Conservation (phyloP, 2,888 invertebrate species). For the Heliconius aoede region DNA sequence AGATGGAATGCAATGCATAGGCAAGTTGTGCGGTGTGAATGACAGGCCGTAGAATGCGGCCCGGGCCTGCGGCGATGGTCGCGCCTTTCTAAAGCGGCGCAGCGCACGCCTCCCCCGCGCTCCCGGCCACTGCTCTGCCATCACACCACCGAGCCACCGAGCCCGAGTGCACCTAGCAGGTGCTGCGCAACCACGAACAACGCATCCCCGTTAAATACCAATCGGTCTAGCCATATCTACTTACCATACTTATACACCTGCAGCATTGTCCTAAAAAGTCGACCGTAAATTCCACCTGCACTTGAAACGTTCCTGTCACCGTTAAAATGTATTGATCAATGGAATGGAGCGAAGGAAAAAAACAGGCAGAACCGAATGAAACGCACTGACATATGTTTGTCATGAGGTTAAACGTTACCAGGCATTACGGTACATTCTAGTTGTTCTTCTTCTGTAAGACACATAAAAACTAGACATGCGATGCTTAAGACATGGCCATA, state of each 20-base stretch:
- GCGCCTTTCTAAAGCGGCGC: conserved; percentile 84
- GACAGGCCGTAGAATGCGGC: conserved; percentile 84
- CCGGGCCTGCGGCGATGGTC: conserved; percentile 82
- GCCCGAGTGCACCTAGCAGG: conserved; percentile 69
- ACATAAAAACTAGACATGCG: conserved; percentile 24
- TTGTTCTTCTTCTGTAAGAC: conserved; percentile 30
- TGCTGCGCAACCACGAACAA: conserved; percentile 76
- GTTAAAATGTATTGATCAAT: conserved; percentile 59
- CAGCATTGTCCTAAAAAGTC: conserved; percentile 75
- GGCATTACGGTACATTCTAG: conserved; percentile 44
- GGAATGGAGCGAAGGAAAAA: conserved; percentile 41
- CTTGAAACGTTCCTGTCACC: conserved; percentile 54
- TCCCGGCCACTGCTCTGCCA: conserved; percentile 68
- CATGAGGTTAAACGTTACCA: conserved; percentile 38
- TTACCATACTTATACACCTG: conserved; percentile 80
- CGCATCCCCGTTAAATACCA: conserved; percentile 83
- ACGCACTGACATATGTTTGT: conserved; percentile 41
- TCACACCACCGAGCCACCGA: conserved; percentile 53
- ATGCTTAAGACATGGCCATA: conserved; percentile 29
- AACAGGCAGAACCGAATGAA: conserved; percentile 32
- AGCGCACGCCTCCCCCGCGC: conserved; percentile 57
- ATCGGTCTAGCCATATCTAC: conserved; percentile 80
- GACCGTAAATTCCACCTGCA: conserved; percentile 75
- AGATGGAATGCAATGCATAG: conserved; percentile 83
- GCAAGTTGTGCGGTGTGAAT: conserved; percentile 83